phyloP scores from a whole-genome alignment of 2,888 invertebrate genomes.

The Eurois occulta region DNA sequence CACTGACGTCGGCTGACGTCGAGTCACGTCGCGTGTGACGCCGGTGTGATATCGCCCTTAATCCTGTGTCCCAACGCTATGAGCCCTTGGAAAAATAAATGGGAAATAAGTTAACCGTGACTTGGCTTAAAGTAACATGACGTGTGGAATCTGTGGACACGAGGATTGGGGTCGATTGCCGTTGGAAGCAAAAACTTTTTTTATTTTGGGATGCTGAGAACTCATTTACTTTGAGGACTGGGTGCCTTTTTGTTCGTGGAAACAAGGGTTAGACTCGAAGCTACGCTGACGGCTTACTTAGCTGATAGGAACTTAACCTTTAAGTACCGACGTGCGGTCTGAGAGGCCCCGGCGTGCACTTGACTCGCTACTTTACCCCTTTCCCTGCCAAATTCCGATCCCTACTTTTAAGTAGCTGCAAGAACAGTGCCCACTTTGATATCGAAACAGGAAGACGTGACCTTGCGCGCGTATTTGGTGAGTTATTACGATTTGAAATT shows the following conservation, averaged over 20 bases:
- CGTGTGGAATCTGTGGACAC: conserved; percentile 50
- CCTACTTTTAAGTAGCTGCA: too few relatives aligned
- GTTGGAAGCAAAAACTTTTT: conserved; percentile 37
- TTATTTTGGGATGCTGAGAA: conserved; percentile 28
- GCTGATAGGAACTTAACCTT: too few relatives aligned
- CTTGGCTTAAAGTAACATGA: conserved; percentile 50
- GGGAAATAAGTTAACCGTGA: conserved; percentile 59
- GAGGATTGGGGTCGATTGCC: conserved; percentile 34
- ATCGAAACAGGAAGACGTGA: too few relatives aligned
- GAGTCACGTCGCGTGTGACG: conserved; percentile 36
- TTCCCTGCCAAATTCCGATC: too few relatives aligned
- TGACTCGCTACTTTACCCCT: too few relatives aligned
- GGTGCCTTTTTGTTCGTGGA: conserved; percentile 17
- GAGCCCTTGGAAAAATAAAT: conserved; percentile 59
- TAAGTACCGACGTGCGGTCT: too few relatives aligned
- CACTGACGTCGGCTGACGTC: conserved; percentile 42
- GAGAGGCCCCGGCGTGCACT: too few relatives aligned
- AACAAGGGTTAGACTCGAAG: background rate
- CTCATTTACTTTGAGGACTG: conserved; percentile 25
- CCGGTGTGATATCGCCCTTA: conserved; percentile 52
- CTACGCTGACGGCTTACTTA: too few relatives aligned
- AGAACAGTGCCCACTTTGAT: too few relatives aligned
- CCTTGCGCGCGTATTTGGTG: too few relatives aligned
- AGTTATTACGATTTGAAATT: too few relatives aligned
- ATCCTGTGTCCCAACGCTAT: conserved; percentile 48